Percentiles rank a stretch among this genome's conserved stretches.
Conservation (phyloP, 2,888 invertebrate genomes). For the Netelia melanura region DNA sequence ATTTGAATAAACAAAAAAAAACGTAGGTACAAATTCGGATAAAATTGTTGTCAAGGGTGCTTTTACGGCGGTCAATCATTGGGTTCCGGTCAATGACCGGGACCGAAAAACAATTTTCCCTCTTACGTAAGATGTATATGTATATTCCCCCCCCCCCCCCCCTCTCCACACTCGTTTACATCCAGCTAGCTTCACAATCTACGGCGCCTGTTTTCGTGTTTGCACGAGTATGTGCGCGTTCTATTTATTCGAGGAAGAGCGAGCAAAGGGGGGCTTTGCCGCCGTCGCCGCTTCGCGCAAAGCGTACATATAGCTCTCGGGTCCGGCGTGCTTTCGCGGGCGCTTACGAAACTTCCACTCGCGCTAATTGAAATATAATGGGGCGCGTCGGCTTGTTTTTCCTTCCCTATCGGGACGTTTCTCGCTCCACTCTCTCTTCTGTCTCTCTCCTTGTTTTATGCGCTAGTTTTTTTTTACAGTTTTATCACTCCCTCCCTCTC, state of each 20-base stretch:
- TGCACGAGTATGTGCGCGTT: slow-evolving; percentile 12
- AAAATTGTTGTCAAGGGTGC: not conserved
- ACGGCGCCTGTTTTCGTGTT: slow-evolving; percentile 14
- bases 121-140: not conserved
- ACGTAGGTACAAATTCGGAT: not conserved
- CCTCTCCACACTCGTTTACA: slow-evolving; percentile 7
- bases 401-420: slow-evolving; percentile 28
- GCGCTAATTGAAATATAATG: slow-evolving; percentile 70
- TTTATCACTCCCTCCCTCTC: not conserved
- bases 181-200: slow-evolving; percentile 16
- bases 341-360: slow-evolving; percentile 66
- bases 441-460: slow-evolving; percentile 13
- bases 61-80: not conserved
- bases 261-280: slow-evolving; percentile 22
- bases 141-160: not conserved
- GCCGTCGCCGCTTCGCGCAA: not conserved
- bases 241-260: slow-evolving; percentile 55
- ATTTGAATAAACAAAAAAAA: too few species aligned
- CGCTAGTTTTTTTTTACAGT: not conserved
- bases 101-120: not conserved
- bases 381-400: slow-evolving; percentile 64
- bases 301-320: slow-evolving; percentile 26
- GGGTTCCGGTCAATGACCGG: not conserved
- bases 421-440: slow-evolving; percentile 23
- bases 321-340: slow-evolving; percentile 54